These are phyloP conservation scores for Tetrapedia diversipes DNA, from an alignment of 2,888 invertebrate species.

Conservation along the genomic window DNA sequence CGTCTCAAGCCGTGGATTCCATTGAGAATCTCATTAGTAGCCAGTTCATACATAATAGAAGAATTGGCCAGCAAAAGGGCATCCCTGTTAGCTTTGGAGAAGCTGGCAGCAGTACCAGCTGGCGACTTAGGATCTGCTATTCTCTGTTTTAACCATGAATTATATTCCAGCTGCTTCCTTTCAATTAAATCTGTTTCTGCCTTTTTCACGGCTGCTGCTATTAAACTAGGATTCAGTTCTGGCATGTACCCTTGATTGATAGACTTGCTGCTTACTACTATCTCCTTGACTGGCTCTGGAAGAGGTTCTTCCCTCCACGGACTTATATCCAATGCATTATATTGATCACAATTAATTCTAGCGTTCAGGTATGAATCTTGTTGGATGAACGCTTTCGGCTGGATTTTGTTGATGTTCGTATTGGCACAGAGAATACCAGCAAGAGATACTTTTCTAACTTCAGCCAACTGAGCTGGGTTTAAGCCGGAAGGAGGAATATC, in stretches of 20 bases:
- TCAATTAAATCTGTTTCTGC: slow-evolving; percentile 91
- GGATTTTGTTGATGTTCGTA: slow-evolving; percentile 88
- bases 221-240: slow-evolving; percentile 88
- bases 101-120: slow-evolving; percentile 93
- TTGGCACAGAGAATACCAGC: slow-evolving; percentile 92
- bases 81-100: slow-evolving; percentile 94
- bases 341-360: slow-evolving; percentile 88
- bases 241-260: slow-evolving; percentile 81
- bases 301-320: slow-evolving; percentile 87
- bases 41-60: slow-evolving; percentile 93
- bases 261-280: slow-evolving; percentile 64
- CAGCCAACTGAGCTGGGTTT: slow-evolving; percentile 89
- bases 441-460: slow-evolving; percentile 91
- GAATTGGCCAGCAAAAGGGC: slow-evolving; percentile 93
- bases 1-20: slow-evolving; percentile 84
- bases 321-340: slow-evolving; percentile 87
- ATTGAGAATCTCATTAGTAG: slow-evolving; percentile 93
- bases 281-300: slow-evolving; percentile 71
- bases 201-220: slow-evolving; percentile 90
- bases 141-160: slow-evolving; percentile 87
- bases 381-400: slow-evolving; percentile 93
- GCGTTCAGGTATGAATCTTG: slow-evolving; percentile 93
- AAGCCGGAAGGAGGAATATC: slow-evolving; percentile 95
- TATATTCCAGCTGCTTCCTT: slow-evolving; percentile 91
- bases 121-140: slow-evolving; percentile 92